Evolutionary conservation across 2,113 vertebrate genomes (phyloP), one percentile per base, ranked within the genome.

Genomic region (Saguinus imperator): DNA sequence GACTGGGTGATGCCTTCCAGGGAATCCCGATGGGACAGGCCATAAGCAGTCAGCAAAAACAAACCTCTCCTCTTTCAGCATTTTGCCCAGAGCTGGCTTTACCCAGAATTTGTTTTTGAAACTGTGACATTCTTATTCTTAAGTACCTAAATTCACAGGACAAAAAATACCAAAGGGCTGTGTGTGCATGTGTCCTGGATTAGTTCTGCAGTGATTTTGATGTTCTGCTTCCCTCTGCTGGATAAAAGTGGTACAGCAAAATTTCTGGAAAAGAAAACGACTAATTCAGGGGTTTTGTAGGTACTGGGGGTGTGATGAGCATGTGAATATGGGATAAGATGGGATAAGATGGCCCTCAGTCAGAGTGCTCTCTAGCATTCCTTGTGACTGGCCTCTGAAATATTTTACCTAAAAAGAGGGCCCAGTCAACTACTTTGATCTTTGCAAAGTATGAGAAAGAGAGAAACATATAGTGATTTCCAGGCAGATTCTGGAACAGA

Each of bases 91-190:
- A 86, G 25, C 68, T 92, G 14, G 25, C 32, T 92, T 96, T 64
- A 50, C 16, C 32, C 52, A 75, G 61, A 94, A 75, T 88, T 89
- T 85, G 43, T 92, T 95, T 89, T 94, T 40, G 85, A 70, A 66
- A 35, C 37, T 84, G 17, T 73, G 66, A 90, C 23, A 55, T 80
- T 66, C 4, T 91, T 95, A n/a, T 37, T 91, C 35, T 89, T 94
- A 13, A 27, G 32, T 77, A 76, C 37, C 11, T 66, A 72, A 77
- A 76, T 83, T 92, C 93, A 91, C 79, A 37, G 23, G 57, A 64
- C 5, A 37, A 73, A 35, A 87, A 88, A 43, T 29, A 57, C 29
- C 72, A 77, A 29, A 84, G 25, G 32, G 43, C 58, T 21, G 12
- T 12, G 6, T 45, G 40, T 80, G 80, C 16, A 8, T 18, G 14